phyloP scores from a whole-genome alignment of 2,113 vertebrate species.

The Pollachius pollachius region DNA sequence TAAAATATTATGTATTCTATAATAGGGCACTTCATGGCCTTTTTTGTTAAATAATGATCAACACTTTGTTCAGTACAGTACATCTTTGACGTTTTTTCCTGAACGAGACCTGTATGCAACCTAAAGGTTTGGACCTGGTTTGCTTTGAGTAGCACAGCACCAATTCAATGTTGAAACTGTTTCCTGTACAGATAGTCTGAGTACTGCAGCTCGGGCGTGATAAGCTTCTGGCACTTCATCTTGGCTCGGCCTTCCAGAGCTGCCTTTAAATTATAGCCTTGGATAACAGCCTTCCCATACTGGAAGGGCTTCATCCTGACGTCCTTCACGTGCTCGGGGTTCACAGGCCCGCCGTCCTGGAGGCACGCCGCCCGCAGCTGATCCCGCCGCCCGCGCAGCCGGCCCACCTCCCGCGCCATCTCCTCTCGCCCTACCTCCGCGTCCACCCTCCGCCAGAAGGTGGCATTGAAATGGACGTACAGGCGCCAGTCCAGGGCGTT shows the following conservation, averaged over 20 bases:
- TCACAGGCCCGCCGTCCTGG: constrained; percentile 56
- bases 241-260: constrained; percentile 57
- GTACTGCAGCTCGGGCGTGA: constrained; percentile 84
- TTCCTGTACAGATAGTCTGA: constrained; percentile 65
- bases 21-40: constrained; percentile 2
- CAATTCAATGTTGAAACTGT: constrained; percentile 64
- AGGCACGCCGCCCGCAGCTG: constrained; percentile 76
- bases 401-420: constrained; percentile 73
- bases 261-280: constrained; percentile 81
- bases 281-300: constrained; percentile 77
- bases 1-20: background rate
- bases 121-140: background rate
- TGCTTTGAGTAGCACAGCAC: background rate
- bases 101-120: background rate
- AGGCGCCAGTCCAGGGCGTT: constrained; percentile 84
- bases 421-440: constrained; percentile 55
- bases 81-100: constrained; percentile 5
- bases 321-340: constrained; percentile 59
- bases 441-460: constrained; percentile 79
- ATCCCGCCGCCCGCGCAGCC: constrained; percentile 56
- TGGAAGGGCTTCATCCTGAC: constrained; percentile 76
- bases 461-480: constrained; percentile 84
- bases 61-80: background rate
- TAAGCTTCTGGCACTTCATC: constrained; percentile 69
- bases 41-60: constrained; percentile 6